A percentile compares a stretch with the other conserved stretches of the same genome.
Evolutionary conservation across 1,140 invertebrate species (phyloP).

Genomic region (Drosophila sp.): DNA sequence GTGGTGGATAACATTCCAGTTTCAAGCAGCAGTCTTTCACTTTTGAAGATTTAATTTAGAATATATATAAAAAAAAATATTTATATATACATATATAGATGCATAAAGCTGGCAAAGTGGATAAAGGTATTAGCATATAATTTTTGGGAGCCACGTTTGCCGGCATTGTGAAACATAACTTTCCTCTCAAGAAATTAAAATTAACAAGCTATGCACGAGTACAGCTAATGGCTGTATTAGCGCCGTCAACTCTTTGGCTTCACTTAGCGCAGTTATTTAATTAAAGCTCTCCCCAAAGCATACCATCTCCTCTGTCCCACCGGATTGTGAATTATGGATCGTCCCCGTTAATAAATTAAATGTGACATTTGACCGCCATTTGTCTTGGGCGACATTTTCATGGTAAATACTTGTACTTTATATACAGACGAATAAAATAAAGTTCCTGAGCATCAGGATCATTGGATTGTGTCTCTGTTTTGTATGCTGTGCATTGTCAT

Average conservation of each 20-base stretch:
- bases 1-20: no score
- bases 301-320: not conserved
- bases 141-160: not conserved
- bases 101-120: not conserved
- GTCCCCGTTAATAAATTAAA: constrained; percentile 78
- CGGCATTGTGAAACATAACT: constrained; percentile 25
- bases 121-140: constrained; percentile 8
- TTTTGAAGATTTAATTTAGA: no score
- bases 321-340: constrained; percentile 18
- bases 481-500: constrained; percentile 67
- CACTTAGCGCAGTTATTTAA: constrained; percentile 78
- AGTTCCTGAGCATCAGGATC: constrained; percentile 48
- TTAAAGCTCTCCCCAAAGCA: constrained; percentile 53
- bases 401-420: constrained; percentile 68
- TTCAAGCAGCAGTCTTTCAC: no score
- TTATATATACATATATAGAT: no score
- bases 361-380: constrained; percentile 81
- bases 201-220: constrained; percentile 72
- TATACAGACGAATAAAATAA: constrained; percentile 55
- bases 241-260: constrained; percentile 72
- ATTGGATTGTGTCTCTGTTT: constrained; percentile 36
- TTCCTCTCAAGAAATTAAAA: constrained; percentile 43
- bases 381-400: constrained; percentile 64
- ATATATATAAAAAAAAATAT: no score
- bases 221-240: constrained; percentile 78